Conservation (phyloP, 2,797 vertebrate genomes). For the Chaenodraco wilsoni region DNA sequence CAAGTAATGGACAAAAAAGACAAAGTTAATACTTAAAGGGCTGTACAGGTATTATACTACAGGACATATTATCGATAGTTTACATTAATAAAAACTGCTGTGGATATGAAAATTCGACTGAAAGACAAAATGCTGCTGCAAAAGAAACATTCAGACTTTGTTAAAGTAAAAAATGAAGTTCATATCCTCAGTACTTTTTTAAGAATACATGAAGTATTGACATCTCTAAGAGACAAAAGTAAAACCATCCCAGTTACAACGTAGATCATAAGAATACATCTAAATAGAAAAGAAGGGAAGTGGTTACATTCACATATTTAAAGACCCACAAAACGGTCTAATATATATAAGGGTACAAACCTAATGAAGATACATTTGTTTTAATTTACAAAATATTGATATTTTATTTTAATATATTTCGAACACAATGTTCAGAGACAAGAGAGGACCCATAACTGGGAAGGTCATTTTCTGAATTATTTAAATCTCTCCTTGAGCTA, state of each 20-base stretch:
- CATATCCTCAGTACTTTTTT: not conserved
- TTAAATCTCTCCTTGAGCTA: slow-evolving; percentile 13
- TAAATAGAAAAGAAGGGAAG: slow-evolving; percentile 1
- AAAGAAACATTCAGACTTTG: not conserved
- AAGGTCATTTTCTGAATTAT: not conserved
- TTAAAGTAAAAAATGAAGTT: not conserved
- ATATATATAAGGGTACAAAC: slow-evolving; percentile 14
- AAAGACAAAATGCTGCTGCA: slow-evolving; percentile 5
- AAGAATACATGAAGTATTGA: not conserved
- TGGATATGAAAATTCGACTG: slow-evolving; percentile 28
- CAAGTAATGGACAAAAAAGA: slow-evolving; percentile 25
- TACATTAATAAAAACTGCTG: not conserved
- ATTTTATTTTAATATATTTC: slow-evolving; percentile 47
- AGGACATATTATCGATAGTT: slow-evolving; percentile 5
- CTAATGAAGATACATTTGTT: slow-evolving; percentile 19
- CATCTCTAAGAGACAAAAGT: slow-evolving; percentile 4
- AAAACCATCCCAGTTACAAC: not conserved
- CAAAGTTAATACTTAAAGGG: slow-evolving; percentile 12
- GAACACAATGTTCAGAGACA: slow-evolving; percentile 18
- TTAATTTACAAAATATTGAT: slow-evolving; percentile 31
- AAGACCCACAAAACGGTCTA: slow-evolving; percentile 16
- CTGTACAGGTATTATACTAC: not conserved
- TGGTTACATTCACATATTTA: not conserved
- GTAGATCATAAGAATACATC: not conserved
- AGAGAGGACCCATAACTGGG: slow-evolving; percentile 20